A percentile compares a stretch with the other conserved stretches of the same genome.
These are phyloP conservation scores for Xanthorhoe spadicearia DNA, from an alignment of 2,888 invertebrate genomes.

Conservation along the genomic window DNA sequence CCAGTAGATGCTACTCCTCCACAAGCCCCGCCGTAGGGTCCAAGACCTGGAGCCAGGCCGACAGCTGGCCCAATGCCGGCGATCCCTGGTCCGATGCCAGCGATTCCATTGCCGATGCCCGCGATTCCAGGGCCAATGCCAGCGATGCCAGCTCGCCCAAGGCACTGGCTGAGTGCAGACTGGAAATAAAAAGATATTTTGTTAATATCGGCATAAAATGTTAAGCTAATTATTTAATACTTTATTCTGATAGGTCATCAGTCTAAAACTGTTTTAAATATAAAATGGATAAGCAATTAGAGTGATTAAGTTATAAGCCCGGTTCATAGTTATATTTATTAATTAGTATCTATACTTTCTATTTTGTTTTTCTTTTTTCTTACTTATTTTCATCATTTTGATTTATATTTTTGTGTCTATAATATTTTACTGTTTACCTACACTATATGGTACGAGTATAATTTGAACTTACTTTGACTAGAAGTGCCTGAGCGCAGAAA, in stretches of 20 bases:
- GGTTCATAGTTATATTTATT: too few species aligned
- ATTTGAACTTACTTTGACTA: conserved; percentile 42
- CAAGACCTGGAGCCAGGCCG: conserved; percentile 20
- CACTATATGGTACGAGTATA: not conserved
- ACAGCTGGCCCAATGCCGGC: not conserved
- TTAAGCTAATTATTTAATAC: not conserved
- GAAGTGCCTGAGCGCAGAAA: conserved; percentile 36
- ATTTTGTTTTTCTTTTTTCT: too few species aligned
- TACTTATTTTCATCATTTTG: too few species aligned
- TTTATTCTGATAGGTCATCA: not conserved
- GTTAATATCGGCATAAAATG: too few species aligned
- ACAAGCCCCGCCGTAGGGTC: conserved; percentile 14
- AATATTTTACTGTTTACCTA: too few species aligned
- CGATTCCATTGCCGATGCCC: conserved; percentile 5
- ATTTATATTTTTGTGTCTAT: too few species aligned
- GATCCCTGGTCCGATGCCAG: not conserved
- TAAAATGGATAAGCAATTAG: too few species aligned
- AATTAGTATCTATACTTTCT: too few species aligned
- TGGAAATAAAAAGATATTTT: conserved; percentile 7
- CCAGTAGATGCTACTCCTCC: conserved; percentile 20
- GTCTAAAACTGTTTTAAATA: too few species aligned
- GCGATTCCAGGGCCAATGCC: not conserved
- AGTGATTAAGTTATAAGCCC: too few species aligned
- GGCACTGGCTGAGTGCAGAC: conserved; percentile 22
- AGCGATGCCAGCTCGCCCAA: conserved; percentile 8